Conservation (phyloP, 2,797 vertebrate species). For the Clarias platycephalus region DNA sequence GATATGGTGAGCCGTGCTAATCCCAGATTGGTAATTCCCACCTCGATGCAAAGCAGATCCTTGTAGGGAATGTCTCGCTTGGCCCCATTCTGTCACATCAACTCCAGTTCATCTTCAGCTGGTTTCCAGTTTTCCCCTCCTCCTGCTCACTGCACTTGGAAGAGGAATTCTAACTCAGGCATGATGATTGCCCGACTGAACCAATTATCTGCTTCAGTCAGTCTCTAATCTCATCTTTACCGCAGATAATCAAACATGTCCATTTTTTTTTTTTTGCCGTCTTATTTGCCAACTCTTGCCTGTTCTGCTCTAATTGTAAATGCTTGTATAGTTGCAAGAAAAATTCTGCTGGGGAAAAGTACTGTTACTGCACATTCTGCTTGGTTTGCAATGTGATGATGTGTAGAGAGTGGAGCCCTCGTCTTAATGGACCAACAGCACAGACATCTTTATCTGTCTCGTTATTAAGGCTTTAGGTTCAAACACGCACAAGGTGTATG, state of each 20-base stretch:
- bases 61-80: slow-evolving; percentile 45
- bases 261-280: slow-evolving; percentile 35
- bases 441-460: slow-evolving; percentile 52
- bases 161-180: slow-evolving; percentile 48
- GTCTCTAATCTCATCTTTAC: slow-evolving; percentile 38
- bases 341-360: slow-evolving; percentile 66
- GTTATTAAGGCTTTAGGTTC: slow-evolving; percentile 1
- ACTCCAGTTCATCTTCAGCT: slow-evolving; percentile 51
- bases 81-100: slow-evolving; percentile 57
- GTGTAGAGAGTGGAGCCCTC: slow-evolving; percentile 47
- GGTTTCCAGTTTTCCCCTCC: slow-evolving; percentile 39
- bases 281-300: slow-evolving; percentile 63
- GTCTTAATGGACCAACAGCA: slow-evolving; percentile 66
- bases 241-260: slow-evolving; percentile 24
- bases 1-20: slow-evolving; percentile 16
- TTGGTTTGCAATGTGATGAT: slow-evolving; percentile 53
- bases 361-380: slow-evolving; percentile 68
- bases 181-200: slow-evolving; percentile 50
- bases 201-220: slow-evolving; percentile 50
- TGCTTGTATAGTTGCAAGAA: slow-evolving; percentile 69
- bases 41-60: slow-evolving; percentile 32
- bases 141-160: slow-evolving; percentile 33
- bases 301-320: slow-evolving; percentile 66
- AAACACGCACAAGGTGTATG: slow-evolving; percentile 1
- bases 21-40: slow-evolving; percentile 34